Percentiles rank a stretch among this genome's conserved stretches.
phyloP scores from a whole-genome alignment of 2,113 vertebrate genomes.

The Cyprinus carpio region DNA sequence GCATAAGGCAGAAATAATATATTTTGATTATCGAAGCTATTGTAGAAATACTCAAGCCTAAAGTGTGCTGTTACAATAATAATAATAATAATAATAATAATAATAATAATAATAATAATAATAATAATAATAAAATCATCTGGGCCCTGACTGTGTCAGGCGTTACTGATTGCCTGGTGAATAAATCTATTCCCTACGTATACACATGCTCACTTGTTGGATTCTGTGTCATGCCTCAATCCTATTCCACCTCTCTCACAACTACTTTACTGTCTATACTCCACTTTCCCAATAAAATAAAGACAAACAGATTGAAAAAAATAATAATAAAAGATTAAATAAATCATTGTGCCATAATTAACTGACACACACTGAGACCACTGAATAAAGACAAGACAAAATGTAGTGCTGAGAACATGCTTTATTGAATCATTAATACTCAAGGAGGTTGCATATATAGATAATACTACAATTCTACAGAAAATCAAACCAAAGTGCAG shows the following conservation, averaged over 20 bases:
- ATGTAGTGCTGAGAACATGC: slow-evolving; percentile 94
- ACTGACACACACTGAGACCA: not conserved
- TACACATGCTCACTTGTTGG: not conserved
- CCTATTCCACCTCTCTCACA: not conserved
- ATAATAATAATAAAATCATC: too few relatives aligned
- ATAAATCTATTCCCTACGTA: too few relatives aligned
- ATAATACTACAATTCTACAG: slow-evolving; percentile 81
- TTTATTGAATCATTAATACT: slow-evolving; percentile 94
- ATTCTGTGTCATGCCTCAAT: not conserved
- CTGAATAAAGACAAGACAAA: slow-evolving; percentile 44
- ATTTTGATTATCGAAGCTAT: too few relatives aligned
- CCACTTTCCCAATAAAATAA: not conserved
- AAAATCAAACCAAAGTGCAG: slow-evolving; percentile 78
- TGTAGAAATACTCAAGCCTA: too few relatives aligned
- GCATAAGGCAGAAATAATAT: too few relatives aligned
- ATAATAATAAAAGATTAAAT: not conserved
- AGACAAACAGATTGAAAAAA: not conserved
- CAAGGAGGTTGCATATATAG: slow-evolving; percentile 88
- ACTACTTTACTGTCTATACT: not conserved
- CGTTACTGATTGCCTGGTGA: too few relatives aligned
- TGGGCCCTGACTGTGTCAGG: too few relatives aligned
- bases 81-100: too few relatives aligned
- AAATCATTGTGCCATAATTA: not conserved
- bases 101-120: too few relatives aligned
- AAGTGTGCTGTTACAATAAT: too few relatives aligned